These are phyloP conservation scores for Crotalus viridis DNA, from an alignment of 2,113 vertebrate genomes.

Conservation along the genomic window DNA sequence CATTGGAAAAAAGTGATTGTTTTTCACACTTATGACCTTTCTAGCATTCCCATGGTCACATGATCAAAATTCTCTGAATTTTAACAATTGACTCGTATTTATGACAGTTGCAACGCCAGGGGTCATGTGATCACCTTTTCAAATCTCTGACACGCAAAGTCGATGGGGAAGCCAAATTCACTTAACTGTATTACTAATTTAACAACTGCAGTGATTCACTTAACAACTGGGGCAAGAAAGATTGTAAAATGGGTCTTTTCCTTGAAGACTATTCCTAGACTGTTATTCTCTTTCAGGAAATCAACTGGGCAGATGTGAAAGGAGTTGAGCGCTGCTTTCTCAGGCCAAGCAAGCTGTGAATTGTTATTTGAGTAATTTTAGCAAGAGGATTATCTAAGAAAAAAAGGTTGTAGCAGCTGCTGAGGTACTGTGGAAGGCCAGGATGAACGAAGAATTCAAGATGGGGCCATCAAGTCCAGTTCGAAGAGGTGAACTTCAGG, in stretches of 20 bases:
- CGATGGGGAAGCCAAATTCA: neutral
- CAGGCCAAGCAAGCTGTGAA: neutral
- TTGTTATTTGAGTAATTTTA: too few relatives aligned
- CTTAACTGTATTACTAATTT: neutral
- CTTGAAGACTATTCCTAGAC: neutral
- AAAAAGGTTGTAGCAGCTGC: accelerated
- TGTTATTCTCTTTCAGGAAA: neutral
- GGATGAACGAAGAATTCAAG: neutral
- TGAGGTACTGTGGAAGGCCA: neutral
- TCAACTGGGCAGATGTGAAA: neutral
- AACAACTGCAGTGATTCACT: neutral
- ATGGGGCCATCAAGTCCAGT: neutral
- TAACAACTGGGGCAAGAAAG: neutral
- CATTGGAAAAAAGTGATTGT: neutral
- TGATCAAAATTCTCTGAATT: too few relatives aligned
- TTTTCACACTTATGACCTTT: neutral
- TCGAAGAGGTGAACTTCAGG: neutral
- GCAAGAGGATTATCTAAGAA: too few relatives aligned
- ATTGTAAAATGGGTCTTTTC: neutral
- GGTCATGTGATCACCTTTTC: neutral
- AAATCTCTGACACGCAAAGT: neutral
- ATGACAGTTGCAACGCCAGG: neutral
- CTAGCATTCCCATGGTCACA: neutral
- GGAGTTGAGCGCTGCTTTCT: neutral
- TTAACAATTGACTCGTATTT: neutral